Base-by-base conservation (phyloP, 2,113 vertebrate species). In the Pelusios castaneus region DNA sequence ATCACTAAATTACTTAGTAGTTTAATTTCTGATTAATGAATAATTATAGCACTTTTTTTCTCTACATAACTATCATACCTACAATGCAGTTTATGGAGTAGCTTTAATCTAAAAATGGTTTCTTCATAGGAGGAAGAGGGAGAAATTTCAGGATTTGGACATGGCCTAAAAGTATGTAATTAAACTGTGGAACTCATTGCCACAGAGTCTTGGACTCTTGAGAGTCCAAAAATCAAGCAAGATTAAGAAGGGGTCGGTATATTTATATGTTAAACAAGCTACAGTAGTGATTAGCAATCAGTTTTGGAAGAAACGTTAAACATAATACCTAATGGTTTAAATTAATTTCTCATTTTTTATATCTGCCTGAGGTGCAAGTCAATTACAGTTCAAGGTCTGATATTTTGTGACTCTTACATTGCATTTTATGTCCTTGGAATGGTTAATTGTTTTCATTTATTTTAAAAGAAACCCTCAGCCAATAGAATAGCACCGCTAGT, bases 1-100 rank as follows among this genome's bases (percentile, higher is more conserved):
- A 89, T 92, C 95, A 87, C 76, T 93, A 95, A 94, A 91, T 95
- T 95, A 94, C 84, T 96, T 91, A 92, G 13, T 85, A 96, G 52
- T 95, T 92, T 86, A 38, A 81, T 45, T 93, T 85, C 89, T 95
- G 93, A n/a, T 94, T 95, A 88, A 78, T 45, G 41, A 3, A 49
- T 47, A 43, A 78, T 78, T 47, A 16, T 77, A 75, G 73, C 41
- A 6, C 38, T 43, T 77, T 77, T 77, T 29, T 31, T 17, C 27
- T 27, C 22, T 47, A 19, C 14, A 19, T 67, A 21, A 21, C 34
- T n/a, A 7, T 67, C 63, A 67, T 67, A 67, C 8, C 8, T 67
- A 17, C 17, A 67, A 34, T 21, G 34, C 63, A 67, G 63, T 16
- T 67, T 21, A 38, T 67, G 63, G 34, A 67, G 19, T 67, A 67